Evolutionary conservation across 2,888 invertebrate genomes (phyloP).

Genomic region (Diarsia mendica): DNA sequence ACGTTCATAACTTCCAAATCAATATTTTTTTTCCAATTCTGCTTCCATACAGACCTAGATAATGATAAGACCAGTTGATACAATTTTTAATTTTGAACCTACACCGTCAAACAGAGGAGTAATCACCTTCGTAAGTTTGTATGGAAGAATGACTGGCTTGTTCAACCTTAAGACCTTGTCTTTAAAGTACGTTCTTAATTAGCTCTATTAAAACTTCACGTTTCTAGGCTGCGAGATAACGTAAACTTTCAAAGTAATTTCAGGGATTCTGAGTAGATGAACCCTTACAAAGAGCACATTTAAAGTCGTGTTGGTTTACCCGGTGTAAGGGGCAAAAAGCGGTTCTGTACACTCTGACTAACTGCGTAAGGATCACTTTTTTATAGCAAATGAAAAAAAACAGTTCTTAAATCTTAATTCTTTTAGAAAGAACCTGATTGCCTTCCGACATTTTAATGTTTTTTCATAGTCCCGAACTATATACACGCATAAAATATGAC

Average conservation of each 20-base stretch:
- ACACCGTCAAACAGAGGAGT: no score
- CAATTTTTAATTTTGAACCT: no score
- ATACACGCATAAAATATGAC: no score
- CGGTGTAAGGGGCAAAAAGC: neutral
- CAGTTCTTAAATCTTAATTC: neutral
- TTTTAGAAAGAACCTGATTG: neutral
- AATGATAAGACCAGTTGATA: no score
- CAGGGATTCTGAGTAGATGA: neutral
- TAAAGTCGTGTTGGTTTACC: neutral
- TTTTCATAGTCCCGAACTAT: no score
- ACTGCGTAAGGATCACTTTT: neutral
- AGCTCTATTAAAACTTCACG: slow-evolving; percentile 26
- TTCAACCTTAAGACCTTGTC: neutral
- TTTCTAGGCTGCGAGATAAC: slow-evolving; percentile 8
- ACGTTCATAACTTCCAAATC: no score
- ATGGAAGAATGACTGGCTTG: no score
- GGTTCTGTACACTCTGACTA: neutral
- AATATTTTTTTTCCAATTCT: no score
- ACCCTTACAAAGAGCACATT: neutral
- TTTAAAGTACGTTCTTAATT: slow-evolving; percentile 14
- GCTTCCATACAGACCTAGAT: no score
- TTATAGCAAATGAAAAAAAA: neutral
- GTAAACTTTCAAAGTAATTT: slow-evolving; percentile 16
- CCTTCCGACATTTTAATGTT: no score
- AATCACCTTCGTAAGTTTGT: no score